Evolutionary conservation across 2,888 invertebrate genomes (phyloP), one percentile per base, ranked within the genome.

Genomic region (Hirtodrosophila trivittata): DNA sequence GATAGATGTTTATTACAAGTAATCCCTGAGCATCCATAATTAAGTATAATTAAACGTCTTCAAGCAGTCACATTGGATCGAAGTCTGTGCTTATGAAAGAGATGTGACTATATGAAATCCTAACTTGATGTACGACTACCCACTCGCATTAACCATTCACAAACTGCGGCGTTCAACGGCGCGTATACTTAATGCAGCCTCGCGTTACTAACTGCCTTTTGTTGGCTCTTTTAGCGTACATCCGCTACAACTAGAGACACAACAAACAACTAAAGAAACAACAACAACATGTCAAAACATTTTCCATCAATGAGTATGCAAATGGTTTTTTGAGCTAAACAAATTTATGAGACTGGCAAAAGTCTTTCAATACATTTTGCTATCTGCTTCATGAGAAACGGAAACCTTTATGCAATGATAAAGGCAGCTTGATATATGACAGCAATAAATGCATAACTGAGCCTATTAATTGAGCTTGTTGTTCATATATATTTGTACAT

Each of bases 281-380:
- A 59, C 63, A 55, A 39, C 55, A 57, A 25, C 49, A 63, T 68
- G 62, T 66, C 80, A 83, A 81, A 83, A 69, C 75, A 80, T 77
- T 81, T 81, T 63, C 74, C 74, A 78, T 77, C 77, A 65, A 84
- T 77, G 55, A 72, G 54, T 72, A 81, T 84, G 80, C 81, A 81
- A 81, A 81, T 81, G 77, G 43, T 51, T 65, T 66, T 57, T 71
- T 60, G 46, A 47, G 14, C 25, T 18, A 66, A 66, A 57, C 47
- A 63, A 75, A 80, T 74, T 78, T 81, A 71, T 66, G 64, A 43
- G 33, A 37, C 30, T 43, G 45, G 58, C 41, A 52, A 73, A 70
- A 67, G 64, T 62, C 54, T 62, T 75, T 62, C 41, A 52, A 72
- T 64, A 43, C 55, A 54, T 50, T 63, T 58, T 38, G 45, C 43